Conservation (phyloP, 2,888 invertebrate genomes). For the Plemyria rubiginata region DNA sequence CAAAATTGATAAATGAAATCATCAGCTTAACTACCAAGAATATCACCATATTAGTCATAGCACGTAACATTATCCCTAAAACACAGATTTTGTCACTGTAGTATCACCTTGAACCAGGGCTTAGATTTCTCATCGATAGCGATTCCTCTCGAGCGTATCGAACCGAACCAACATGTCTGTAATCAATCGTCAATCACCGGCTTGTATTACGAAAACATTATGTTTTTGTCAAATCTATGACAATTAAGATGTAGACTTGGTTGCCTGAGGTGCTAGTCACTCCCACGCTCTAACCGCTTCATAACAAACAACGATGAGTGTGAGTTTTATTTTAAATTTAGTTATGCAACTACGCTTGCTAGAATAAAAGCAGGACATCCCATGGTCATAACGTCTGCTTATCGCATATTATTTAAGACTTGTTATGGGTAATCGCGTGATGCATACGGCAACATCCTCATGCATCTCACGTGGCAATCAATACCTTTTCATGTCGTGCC, state of each 20-base stretch:
- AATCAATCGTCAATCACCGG: constrained; percentile 67
- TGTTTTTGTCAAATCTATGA: constrained; percentile 56
- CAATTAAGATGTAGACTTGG: constrained; percentile 62
- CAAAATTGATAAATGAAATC: constrained; percentile 50
- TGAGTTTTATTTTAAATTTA: constrained; percentile 31
- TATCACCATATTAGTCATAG: constrained; percentile 40
- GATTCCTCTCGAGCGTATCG: constrained; percentile 74
- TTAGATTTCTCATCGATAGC: constrained; percentile 73
- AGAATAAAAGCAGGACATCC: constrained; percentile 44
- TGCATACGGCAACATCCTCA: constrained; percentile 34
- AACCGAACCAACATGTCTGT: constrained; percentile 72
- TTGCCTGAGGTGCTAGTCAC: constrained; percentile 46
- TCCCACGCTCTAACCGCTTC: constrained; percentile 48
- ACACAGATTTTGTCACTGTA: constrained; percentile 59
- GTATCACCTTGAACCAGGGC: constrained; percentile 75
- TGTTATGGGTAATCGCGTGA: constrained; percentile 42
- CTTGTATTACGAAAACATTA: constrained; percentile 63
- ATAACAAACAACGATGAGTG: constrained; percentile 49
- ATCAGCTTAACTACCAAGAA: constrained; percentile 39
- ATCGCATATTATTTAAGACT: constrained; percentile 35
- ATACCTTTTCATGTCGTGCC: constrained; percentile 40
- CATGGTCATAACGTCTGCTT: constrained; percentile 45
- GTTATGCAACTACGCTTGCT: constrained; percentile 36
- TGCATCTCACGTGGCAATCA: constrained; percentile 51
- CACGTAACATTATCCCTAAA: constrained; percentile 44